A percentile compares a stretch with the other conserved stretches of the same genome.
phyloP scores from a whole-genome alignment of 2,113 vertebrate genomes.

The Chitala chitala region DNA sequence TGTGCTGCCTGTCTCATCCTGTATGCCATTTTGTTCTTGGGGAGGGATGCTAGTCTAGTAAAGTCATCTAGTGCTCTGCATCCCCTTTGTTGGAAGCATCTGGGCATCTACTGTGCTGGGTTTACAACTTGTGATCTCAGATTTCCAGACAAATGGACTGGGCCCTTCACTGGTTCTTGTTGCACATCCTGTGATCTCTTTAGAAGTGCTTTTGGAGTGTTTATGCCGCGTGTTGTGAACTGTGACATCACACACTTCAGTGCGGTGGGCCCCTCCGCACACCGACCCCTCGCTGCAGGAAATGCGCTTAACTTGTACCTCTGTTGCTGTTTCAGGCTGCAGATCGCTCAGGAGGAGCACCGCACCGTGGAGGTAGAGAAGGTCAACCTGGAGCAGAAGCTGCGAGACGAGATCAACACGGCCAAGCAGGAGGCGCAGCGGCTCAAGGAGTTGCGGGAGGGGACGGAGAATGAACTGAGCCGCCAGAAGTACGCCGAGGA shows the following conservation, averaged over 20 bases:
- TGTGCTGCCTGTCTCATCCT: neutral
- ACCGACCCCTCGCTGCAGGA: too few species aligned
- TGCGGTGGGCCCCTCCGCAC: too few species aligned
- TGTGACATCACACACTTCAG: neutral
- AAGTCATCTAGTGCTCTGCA: too few species aligned
- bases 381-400: constrained; percentile 91
- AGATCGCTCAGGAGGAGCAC: constrained; percentile 96
- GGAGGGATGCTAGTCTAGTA: too few species aligned
- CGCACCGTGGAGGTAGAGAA: constrained; percentile 94
- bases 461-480: constrained; percentile 90
- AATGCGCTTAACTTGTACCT: neutral
- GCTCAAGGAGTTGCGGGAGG: constrained; percentile 85
- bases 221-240: neutral
- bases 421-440: constrained; percentile 94
- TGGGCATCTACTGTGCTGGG: neutral
- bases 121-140: neutral
- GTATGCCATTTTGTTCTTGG: too few species aligned
- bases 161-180: too few species aligned
- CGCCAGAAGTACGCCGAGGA: constrained; percentile 93
- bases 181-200: neutral
- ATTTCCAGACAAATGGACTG: neutral
- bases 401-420: constrained; percentile 87
- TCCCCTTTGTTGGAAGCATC: too few species aligned
- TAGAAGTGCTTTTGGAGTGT: neutral
- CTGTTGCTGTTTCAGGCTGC: constrained; percentile 64